Evolutionary conservation across 2,888 invertebrate species (phyloP).

Genomic region (Drosophila monieri): DNA sequence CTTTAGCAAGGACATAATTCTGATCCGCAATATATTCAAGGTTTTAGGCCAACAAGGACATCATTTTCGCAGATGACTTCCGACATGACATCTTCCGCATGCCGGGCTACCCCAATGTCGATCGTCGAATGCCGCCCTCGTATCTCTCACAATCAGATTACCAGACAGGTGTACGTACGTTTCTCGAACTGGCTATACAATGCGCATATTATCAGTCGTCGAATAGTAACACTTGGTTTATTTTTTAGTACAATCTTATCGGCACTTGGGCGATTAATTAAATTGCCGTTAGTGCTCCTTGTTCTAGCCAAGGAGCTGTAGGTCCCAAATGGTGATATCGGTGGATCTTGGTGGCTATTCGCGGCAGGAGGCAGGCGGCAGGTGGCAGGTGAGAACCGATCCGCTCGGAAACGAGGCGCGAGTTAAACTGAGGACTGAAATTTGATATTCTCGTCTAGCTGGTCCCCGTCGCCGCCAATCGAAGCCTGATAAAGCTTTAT

Average conservation of each 20-base stretch:
- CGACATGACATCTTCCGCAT: slow-evolving; percentile 23
- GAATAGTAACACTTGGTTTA: slow-evolving; percentile 20
- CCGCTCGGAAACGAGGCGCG: slow-evolving; percentile 60
- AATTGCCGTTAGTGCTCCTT: slow-evolving; percentile 48
- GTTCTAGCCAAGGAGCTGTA: slow-evolving; percentile 17
- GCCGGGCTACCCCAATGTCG: slow-evolving; percentile 38
- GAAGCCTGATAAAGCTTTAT: slow-evolving; percentile 58
- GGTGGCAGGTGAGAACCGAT: slow-evolving; percentile 37
- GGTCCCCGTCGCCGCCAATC: slow-evolving; percentile 32
- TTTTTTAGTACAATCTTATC: slow-evolving; percentile 23
- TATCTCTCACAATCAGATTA: slow-evolving; percentile 16
- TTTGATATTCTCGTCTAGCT: slow-evolving; percentile 37
- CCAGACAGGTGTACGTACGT: slow-evolving; percentile 43
- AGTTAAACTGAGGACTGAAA: slow-evolving; percentile 59
- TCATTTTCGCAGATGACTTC: neutral
- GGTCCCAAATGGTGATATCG: slow-evolving; percentile 1
- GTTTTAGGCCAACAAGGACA: neutral
- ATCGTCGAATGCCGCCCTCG: slow-evolving; percentile 5
- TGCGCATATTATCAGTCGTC: slow-evolving; percentile 27
- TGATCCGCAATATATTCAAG: neutral
- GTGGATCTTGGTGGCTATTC: neutral
- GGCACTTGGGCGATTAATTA: slow-evolving; percentile 19
- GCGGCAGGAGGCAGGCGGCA: neutral
- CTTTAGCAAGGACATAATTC: too few species aligned
- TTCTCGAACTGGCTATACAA: slow-evolving; percentile 13